Percentiles rank a stretch among this genome's conserved stretches.
These are phyloP conservation scores for Otis tarda DNA, from an alignment of 2,113 vertebrate genomes.

Conservation along the genomic window DNA sequence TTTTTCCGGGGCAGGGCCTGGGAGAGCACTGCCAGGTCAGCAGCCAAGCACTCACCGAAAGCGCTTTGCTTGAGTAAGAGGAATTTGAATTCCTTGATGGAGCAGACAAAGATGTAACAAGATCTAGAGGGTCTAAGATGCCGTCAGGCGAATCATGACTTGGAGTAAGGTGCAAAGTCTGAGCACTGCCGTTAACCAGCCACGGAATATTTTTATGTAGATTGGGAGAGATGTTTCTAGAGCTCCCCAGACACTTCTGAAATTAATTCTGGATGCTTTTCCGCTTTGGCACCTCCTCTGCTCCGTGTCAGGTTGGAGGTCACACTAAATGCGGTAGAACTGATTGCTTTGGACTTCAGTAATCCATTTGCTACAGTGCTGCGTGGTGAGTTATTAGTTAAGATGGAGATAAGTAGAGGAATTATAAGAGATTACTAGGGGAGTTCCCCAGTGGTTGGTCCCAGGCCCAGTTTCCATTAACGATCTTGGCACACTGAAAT, in stretches of 20 bases:
- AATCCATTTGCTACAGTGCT: not conserved
- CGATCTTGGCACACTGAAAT: not conserved
- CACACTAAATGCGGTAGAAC: not conserved
- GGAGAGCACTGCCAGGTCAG: not conserved
- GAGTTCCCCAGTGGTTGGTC: not conserved
- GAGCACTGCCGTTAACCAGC: not conserved
- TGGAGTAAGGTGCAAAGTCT: not conserved
- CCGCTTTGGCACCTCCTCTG: not conserved
- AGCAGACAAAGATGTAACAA: not conserved
- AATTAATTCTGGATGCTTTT: not conserved
- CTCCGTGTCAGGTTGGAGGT: not conserved
- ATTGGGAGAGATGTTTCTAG: not conserved
- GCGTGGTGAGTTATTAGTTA: not conserved
- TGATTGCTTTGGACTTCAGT: not conserved
- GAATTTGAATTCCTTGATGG: not conserved
- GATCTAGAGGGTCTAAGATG: not conserved
- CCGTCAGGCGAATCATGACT: not conserved
- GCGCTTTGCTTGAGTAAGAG: not conserved
- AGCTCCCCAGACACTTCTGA: not conserved
- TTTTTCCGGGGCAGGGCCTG: not conserved
- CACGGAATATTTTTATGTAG: not conserved
- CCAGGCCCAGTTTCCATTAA: not conserved
- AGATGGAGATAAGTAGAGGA: not conserved
- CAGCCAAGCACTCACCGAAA: rapidly evolving
- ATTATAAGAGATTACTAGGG: not conserved